phyloP scores from a whole-genome alignment of 2,888 invertebrate species.

The Micropterix aruncella region DNA sequence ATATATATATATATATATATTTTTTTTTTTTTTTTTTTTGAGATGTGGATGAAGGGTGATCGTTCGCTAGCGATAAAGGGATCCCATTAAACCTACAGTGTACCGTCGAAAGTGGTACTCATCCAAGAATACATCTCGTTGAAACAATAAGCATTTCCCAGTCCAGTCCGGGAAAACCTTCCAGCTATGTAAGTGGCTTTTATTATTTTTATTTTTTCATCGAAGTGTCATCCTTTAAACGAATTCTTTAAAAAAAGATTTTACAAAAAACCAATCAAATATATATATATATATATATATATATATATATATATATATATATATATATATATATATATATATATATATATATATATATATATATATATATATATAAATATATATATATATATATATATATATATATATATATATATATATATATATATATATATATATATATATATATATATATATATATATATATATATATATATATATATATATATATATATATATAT shows the following conservation, averaged over 20 bases:
- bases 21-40: too few species aligned
- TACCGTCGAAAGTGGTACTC: too few species aligned
- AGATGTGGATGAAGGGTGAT: too few species aligned
- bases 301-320: constrained; percentile 9
- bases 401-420: background rate
- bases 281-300: constrained; percentile 9
- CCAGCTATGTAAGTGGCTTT: too few species aligned
- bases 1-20: constrained; percentile 1
- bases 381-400: constrained; percentile 5
- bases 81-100: too few species aligned
- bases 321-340: constrained; percentile 9
- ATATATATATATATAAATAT: constrained; percentile 9
- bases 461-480: background rate
- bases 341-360: constrained; percentile 9
- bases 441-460: background rate
- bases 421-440: background rate
- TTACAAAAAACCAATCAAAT: too few species aligned
- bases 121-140: too few species aligned
- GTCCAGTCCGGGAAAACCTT: too few species aligned
- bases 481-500: too few species aligned
- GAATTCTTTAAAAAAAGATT: too few species aligned
- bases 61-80: too few species aligned
- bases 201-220: constrained; percentile 1
- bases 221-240: background rate
- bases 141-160: too few species aligned